These are phyloP conservation scores for Pygoscelis adeliae DNA, from an alignment of 2,113 vertebrate species.

Conservation along the genomic window DNA sequence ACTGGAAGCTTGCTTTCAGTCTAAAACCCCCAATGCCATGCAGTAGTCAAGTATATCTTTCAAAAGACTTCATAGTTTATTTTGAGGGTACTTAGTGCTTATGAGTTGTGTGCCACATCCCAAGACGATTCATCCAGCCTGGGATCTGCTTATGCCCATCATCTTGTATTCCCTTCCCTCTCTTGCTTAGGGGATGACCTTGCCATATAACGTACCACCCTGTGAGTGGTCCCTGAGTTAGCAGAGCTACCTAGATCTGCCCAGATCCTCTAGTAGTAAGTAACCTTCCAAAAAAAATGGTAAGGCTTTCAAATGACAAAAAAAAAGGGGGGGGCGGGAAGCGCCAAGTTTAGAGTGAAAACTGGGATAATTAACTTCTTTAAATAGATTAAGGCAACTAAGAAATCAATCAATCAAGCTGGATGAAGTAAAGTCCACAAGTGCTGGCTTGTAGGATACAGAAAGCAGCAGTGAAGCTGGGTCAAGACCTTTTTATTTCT, in stretches of 20 bases:
- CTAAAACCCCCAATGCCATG: rapidly evolving
- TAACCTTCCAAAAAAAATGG: not conserved
- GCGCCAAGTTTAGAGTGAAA: not conserved
- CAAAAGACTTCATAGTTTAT: not conserved
- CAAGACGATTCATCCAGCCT: not conserved
- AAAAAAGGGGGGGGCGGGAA: no score
- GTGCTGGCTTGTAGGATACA: not conserved
- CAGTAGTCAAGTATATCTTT: not conserved
- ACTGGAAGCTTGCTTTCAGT: not conserved
- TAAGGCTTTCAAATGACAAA: not conserved
- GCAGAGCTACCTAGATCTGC: not conserved
- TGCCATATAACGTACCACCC: no score
- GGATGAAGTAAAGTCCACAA: not conserved
- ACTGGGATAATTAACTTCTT: not conserved
- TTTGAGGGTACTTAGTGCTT: not conserved
- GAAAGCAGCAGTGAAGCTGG: not conserved
- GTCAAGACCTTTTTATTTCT: not conserved
- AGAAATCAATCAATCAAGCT: not conserved
- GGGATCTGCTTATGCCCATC: not conserved
- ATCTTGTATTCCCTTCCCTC: not conserved
- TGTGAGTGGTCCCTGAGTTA: no score
- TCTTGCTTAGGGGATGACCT: no score
- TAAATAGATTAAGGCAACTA: not conserved
- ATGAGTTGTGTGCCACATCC: not conserved
- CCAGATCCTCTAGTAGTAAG: not conserved